Evolutionary conservation across 2,113 vertebrate species (phyloP).

Genomic region (Plotosus lineatus): DNA sequence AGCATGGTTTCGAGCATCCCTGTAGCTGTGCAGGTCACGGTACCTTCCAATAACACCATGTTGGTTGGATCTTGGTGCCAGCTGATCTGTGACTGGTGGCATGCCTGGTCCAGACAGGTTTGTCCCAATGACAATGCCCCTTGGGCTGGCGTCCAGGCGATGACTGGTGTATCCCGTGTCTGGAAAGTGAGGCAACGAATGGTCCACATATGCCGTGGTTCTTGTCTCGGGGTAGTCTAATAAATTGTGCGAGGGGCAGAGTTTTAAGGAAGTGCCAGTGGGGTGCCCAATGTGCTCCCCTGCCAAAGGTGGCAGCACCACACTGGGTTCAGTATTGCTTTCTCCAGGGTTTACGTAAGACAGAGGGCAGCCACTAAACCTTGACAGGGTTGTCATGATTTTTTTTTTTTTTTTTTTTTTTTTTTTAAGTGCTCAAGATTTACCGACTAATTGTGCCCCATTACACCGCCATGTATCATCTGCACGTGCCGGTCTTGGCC

Average conservation of each 20-base stretch:
- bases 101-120: slow-evolving; percentile 73
- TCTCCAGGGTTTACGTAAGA: slow-evolving; percentile 73
- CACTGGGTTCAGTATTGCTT: slow-evolving; percentile 68
- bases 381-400: slow-evolving; percentile 68
- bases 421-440: slow-evolving; percentile 64
- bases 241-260: slow-evolving; percentile 72
- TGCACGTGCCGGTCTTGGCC: slow-evolving; percentile 74
- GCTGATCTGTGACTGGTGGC: slow-evolving; percentile 74
- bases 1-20: slow-evolving; percentile 69
- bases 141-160: slow-evolving; percentile 72
- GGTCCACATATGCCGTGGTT: slow-evolving; percentile 73
- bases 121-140: slow-evolving; percentile 75
- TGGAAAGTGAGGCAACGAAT: slow-evolving; percentile 72
- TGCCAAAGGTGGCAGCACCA: slow-evolving; percentile 73
- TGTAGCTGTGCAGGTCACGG: slow-evolving; percentile 70
- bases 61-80: slow-evolving; percentile 68
- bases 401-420: slow-evolving; percentile 60
- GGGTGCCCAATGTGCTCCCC: slow-evolving; percentile 68
- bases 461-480: slow-evolving; percentile 69
- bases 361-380: slow-evolving; percentile 71
- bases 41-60: slow-evolving; percentile 74
- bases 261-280: slow-evolving; percentile 74
- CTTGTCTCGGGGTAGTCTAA: slow-evolving; percentile 70
- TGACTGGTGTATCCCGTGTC: slow-evolving; percentile 75
- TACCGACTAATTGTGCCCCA: slow-evolving; percentile 65